Percentiles rank a stretch among this genome's conserved stretches.
phyloP scores from a whole-genome alignment of 1,140 invertebrate genomes.

The Drosophila nasuta region DNA sequence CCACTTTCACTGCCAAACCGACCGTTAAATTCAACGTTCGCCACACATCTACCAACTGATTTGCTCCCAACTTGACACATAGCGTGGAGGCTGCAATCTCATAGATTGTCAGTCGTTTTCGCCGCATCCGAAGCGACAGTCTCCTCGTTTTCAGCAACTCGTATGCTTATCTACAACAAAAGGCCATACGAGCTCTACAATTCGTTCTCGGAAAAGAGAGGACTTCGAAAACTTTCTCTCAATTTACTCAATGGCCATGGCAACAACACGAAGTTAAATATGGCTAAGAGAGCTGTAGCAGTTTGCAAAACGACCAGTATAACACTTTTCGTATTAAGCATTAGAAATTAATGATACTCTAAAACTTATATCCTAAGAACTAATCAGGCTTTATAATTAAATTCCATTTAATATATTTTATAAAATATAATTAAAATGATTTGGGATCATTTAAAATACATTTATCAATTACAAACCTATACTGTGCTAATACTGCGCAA shows the following conservation, averaged over 20 bases:
- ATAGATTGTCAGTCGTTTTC: constrained; percentile 41
- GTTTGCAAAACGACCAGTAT: constrained; percentile 40
- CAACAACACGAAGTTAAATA: constrained; percentile 44
- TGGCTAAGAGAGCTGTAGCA: constrained; percentile 53
- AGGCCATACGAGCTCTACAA: constrained; percentile 27
- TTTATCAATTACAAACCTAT: background rate
- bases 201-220: constrained; percentile 50
- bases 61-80: constrained; percentile 65
- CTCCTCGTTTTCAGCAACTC: constrained; percentile 34
- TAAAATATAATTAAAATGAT: background rate
- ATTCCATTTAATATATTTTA: background rate
- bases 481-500: constrained; percentile 45
- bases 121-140: constrained; percentile 31
- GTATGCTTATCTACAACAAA: constrained; percentile 29
- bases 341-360: background rate
- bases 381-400: background rate
- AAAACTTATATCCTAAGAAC: background rate
- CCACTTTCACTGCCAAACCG: constrained; percentile 80
- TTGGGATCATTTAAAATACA: constrained; percentile 27
- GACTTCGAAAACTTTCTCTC: constrained; percentile 21
- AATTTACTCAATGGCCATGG: background rate
- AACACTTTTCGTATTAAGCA: constrained; percentile 34
- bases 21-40: constrained; percentile 84
- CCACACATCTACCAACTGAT: constrained; percentile 81
- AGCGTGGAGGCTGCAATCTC: constrained; percentile 73